Evolutionary conservation across 2,888 invertebrate genomes (phyloP), one percentile per base, ranked within the genome.

Genomic region (Drymonia ruficornis): DNA sequence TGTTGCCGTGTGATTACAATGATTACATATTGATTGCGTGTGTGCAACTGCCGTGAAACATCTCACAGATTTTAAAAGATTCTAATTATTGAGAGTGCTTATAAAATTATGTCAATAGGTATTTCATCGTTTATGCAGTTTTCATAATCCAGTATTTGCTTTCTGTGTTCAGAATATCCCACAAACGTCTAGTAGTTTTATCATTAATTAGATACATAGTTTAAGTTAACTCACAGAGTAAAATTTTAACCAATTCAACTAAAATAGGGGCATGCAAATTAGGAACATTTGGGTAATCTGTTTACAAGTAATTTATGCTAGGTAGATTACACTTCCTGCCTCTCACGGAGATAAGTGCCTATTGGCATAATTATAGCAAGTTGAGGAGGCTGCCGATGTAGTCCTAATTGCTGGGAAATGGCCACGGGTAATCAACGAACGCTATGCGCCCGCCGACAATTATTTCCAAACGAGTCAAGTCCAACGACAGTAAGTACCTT

Each of bases 391-490:
- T 57, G 59, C 61, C 61, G 55, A 67, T 74, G 69, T 67, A 61
- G 60, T 63, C 61, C 59, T 81, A 80, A 81, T 80, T 75, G 76
- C 77, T 69, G 76, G 78, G 70, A 81, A 83, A 83, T 75, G 74
- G 74, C 67, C 67, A 66, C 54, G 67, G 73, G 73, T 80, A 79
- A 83, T 80, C 72, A 73, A 62, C 66, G 64, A 73, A 62, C 66
- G 64, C 57, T 53, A 67, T 65, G 67, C 59, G 63, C 63, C 63
- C 69, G 64, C 63, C 60, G 70, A 78, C 72, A 80, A 76, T 69
- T 81, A 81, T 77, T 83, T 79, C 63, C 51, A 70, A 82, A 82
- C 76, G 68, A 82, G 76, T 82, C 76, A 69, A 81, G 76, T 81
- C 80, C 80, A 76, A 79, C 76, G 76, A 72, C 70, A 71, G 73